Evolutionary conservation across 1,140 invertebrate species (phyloP).

Genomic region (Drosophila burlai): DNA sequence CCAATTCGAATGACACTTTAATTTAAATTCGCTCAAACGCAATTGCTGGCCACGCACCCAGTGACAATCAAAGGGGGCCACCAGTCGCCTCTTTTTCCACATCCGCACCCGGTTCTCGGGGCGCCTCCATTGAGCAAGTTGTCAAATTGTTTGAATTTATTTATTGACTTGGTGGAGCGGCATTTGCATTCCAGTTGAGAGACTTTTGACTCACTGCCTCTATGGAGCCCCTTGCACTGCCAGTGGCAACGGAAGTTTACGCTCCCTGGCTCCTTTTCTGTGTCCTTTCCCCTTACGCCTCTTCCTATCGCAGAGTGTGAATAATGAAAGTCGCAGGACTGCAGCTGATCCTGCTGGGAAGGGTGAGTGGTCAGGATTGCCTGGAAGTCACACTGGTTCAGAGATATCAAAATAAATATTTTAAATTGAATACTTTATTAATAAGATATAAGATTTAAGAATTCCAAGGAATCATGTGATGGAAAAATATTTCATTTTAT

Average conservation of each 20-base stretch:
- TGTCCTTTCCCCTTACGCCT: not conserved
- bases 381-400: slow-evolving; percentile 45
- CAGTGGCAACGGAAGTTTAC: slow-evolving; percentile 57
- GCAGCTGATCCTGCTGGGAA: slow-evolving; percentile 21
- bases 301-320: slow-evolving; percentile 11
- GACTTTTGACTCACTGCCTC: slow-evolving; percentile 69
- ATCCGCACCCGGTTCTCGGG: slow-evolving; percentile 44
- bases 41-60: slow-evolving; percentile 76
- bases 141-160: slow-evolving; percentile 84
- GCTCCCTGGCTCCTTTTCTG: slow-evolving; percentile 26
- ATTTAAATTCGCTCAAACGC: slow-evolving; percentile 84
- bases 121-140: slow-evolving; percentile 72
- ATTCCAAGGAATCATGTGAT: not conserved
- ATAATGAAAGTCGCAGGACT: slow-evolving; percentile 67
- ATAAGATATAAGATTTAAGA: not conserved
- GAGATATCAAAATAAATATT: not conserved
- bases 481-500: not conserved
- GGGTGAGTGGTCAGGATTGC: not conserved
- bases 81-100: not conserved
- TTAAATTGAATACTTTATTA: not conserved
- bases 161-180: slow-evolving; percentile 74
- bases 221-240: slow-evolving; percentile 23
- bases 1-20: slow-evolving; percentile 83
- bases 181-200: slow-evolving; percentile 76
- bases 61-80: slow-evolving; percentile 66